phyloP scores from a whole-genome alignment of 2,113 vertebrate species.

The Podilymbus podiceps region DNA sequence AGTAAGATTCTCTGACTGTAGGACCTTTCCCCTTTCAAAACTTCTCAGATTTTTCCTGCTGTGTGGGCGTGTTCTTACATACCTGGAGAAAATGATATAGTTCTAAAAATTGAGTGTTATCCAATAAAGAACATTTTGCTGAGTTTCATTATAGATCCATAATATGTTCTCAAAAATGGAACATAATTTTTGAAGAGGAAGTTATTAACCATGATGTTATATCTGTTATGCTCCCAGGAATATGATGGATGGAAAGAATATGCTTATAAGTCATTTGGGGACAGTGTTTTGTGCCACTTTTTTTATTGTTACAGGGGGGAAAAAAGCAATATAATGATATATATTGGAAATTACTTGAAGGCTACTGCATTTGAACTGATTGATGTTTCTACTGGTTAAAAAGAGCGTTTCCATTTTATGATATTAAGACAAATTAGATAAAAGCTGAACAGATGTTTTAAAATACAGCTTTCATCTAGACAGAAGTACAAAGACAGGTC shows the following conservation, averaged over 20 bases:
- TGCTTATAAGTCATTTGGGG: neutral
- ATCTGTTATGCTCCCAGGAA: neutral
- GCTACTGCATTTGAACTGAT: neutral
- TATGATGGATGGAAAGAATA: slow-evolving; percentile 5
- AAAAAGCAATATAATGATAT: neutral
- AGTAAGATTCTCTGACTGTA: neutral
- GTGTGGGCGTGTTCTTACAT: neutral
- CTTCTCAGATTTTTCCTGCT: neutral
- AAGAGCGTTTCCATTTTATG: neutral
- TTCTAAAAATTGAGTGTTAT: neutral
- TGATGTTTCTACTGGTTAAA: neutral
- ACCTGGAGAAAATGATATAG: neutral
- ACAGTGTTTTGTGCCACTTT: neutral
- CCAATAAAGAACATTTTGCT: neutral
- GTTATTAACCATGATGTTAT: slow-evolving; percentile 9
- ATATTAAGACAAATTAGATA: neutral
- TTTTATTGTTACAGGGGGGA: neutral
- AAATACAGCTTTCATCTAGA: neutral
- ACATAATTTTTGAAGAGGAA: slow-evolving; percentile 8
- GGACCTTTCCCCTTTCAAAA: neutral
- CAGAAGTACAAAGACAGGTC: neutral
- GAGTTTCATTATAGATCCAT: slow-evolving; percentile 1
- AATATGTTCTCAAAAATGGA: slow-evolving; percentile 30
- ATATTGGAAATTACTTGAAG: neutral
- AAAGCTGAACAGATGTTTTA: neutral